A percentile compares a stretch with the other conserved stretches of the same genome.
Conservation (phyloP, 2,113 vertebrate species). For the Donacobius atricapilla region DNA sequence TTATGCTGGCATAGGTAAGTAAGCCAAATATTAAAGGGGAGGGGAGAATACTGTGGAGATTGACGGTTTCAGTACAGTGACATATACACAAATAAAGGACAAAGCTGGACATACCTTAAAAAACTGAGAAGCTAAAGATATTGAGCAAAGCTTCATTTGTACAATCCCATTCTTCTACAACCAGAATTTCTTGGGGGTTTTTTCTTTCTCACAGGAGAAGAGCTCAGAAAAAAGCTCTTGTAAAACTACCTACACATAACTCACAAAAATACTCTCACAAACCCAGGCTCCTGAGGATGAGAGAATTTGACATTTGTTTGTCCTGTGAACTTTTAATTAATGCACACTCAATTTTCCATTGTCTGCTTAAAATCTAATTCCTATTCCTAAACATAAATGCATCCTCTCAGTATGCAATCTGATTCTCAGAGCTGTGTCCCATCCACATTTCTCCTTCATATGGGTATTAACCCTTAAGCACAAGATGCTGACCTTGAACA, state of each 20-base stretch:
- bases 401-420: not conserved
- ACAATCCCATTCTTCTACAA: not conserved
- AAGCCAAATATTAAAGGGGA: not conserved
- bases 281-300: accelerated
- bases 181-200: not conserved
- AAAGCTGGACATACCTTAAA: not conserved
- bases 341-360: not conserved
- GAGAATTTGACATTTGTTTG: not conserved
- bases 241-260: not conserved
- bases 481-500: not conserved
- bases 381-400: not conserved
- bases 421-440: not conserved
- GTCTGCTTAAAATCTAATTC: not conserved
- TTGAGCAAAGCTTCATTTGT: not conserved
- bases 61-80: not conserved
- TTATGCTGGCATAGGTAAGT: constrained; percentile 50
- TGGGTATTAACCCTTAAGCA: not conserved
- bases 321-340: not conserved
- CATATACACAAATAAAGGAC: not conserved
- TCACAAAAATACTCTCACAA: not conserved
- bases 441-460: not conserved
- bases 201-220: not conserved
- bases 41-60: not conserved
- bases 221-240: not conserved
- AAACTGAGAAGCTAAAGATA: not conserved